Evolutionary conservation across 2,888 invertebrate species (phyloP).

Genomic region (Drosophila setosimentum): DNA sequence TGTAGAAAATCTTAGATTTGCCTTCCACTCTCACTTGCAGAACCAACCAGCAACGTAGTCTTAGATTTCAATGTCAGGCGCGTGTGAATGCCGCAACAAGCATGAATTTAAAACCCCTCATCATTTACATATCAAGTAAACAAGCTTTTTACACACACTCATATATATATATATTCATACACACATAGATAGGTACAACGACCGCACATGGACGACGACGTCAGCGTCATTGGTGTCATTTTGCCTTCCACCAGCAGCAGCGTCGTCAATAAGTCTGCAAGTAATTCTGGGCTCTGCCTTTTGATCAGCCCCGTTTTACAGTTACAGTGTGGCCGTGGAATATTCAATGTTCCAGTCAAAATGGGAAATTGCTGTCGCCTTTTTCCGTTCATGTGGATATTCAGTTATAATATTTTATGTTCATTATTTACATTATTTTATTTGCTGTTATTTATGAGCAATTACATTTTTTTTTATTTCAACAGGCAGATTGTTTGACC

Average conservation of each 20-base stretch:
- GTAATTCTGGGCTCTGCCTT: neutral
- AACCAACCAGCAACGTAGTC: conserved; percentile 5
- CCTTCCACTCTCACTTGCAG: neutral
- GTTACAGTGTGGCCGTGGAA: conserved; percentile 37
- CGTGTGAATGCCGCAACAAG: conserved; percentile 47
- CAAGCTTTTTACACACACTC: conserved; percentile 47
- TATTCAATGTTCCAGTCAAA: conserved; percentile 17
- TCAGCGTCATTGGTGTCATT: conserved; percentile 47
- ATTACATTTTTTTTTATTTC: conserved; percentile 47
- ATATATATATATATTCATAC: neutral
- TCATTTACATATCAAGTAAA: conserved; percentile 48
- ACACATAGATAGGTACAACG: conserved; percentile 10
- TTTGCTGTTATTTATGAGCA: conserved; percentile 52
- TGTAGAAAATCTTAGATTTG: neutral
- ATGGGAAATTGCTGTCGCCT: neutral
- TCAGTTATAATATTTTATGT: conserved; percentile 23
- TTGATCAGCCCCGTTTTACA: neutral
- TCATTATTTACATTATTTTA: conserved; percentile 48
- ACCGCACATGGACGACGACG: conserved; percentile 28
- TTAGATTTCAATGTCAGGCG: conserved; percentile 66
- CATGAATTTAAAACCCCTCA: conserved; percentile 25
- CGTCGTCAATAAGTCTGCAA: conserved; percentile 51
- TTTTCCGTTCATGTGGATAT: neutral
- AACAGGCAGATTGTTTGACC: conserved; percentile 55
- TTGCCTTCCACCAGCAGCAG: conserved; percentile 67